Conservation (phyloP, 2,113 vertebrate genomes). For the Lipotes vexillifer region DNA sequence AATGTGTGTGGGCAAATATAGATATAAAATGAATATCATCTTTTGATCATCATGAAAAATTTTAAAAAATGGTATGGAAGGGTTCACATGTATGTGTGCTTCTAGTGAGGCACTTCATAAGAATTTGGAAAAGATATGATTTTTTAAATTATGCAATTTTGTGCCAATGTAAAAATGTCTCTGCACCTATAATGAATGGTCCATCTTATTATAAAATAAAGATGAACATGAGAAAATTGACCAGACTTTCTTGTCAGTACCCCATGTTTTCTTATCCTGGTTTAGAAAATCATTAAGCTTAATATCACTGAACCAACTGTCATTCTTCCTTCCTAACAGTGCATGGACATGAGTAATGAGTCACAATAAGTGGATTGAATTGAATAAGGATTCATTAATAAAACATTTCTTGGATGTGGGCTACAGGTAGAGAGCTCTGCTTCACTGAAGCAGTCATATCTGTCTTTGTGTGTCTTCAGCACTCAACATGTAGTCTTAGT, state of each 20-base stretch:
- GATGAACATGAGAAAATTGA: neutral
- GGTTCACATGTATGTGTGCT: neutral
- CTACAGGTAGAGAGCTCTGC: neutral
- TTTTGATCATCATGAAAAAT: neutral
- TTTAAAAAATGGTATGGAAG: neutral
- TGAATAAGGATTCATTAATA: conserved; percentile 33
- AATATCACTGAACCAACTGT: neutral
- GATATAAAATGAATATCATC: neutral
- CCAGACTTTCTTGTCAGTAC: neutral
- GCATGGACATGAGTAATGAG: conserved; percentile 43
- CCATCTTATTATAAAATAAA: neutral
- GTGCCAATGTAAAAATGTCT: neutral
- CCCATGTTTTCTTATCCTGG: neutral
- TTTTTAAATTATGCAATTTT: neutral
- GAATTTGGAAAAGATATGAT: neutral
- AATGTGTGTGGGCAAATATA: neutral
- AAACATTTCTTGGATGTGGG: conserved; percentile 38
- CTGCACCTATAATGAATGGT: neutral
- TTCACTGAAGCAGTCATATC: conserved; percentile 34
- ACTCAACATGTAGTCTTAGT: neutral
- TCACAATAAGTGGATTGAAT: neutral
- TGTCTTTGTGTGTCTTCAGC: conserved; percentile 52
- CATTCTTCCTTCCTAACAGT: conserved; percentile 38
- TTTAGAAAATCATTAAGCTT: neutral
- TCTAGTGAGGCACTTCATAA: neutral